Evolutionary conservation across 2,113 vertebrate genomes (phyloP).

Genomic region (Clarias gariepinus): DNA sequence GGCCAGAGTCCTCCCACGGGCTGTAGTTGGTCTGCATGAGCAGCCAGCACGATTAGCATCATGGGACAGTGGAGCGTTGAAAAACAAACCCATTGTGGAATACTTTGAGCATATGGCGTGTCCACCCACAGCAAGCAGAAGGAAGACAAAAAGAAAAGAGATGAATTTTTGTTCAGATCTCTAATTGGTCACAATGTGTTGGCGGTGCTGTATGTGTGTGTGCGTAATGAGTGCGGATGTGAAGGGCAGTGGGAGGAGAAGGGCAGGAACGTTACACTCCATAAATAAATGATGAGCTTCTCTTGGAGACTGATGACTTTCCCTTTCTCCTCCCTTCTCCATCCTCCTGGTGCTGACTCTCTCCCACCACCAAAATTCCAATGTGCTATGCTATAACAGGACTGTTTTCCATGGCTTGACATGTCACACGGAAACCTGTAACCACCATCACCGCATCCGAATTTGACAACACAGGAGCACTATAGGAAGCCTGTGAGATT

Average conservation of each 20-base stretch:
- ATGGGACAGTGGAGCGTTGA: constrained; percentile 49
- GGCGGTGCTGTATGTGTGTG: constrained; percentile 37
- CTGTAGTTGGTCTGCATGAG: constrained; percentile 46
- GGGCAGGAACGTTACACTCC: constrained; percentile 52
- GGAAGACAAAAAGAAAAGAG: background rate
- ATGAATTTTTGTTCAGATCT: constrained; percentile 45
- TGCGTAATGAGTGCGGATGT: constrained; percentile 50
- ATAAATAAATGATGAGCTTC: constrained; percentile 60
- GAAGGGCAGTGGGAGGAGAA: constrained; percentile 52
- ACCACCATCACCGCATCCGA: background rate
- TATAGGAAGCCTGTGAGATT: background rate
- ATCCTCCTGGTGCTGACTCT: constrained; percentile 20
- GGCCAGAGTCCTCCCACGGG: constrained; percentile 54
- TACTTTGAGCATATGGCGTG: constrained; percentile 52
- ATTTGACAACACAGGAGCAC: background rate
- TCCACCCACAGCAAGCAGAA: constrained; percentile 52
- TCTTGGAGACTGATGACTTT: constrained; percentile 55
- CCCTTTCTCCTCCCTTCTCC: constrained; percentile 35
- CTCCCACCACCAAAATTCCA: constrained; percentile 36
- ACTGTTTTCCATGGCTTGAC: constrained; percentile 19
- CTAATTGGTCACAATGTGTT: constrained; percentile 53
- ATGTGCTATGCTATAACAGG: constrained; percentile 40
- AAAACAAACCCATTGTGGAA: constrained; percentile 57
- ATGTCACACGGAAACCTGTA: constrained; percentile 9
- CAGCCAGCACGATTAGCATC: constrained; percentile 54